Conservation (phyloP, 2,113 vertebrate genomes). For the Poeciliopsis retropinna region DNA sequence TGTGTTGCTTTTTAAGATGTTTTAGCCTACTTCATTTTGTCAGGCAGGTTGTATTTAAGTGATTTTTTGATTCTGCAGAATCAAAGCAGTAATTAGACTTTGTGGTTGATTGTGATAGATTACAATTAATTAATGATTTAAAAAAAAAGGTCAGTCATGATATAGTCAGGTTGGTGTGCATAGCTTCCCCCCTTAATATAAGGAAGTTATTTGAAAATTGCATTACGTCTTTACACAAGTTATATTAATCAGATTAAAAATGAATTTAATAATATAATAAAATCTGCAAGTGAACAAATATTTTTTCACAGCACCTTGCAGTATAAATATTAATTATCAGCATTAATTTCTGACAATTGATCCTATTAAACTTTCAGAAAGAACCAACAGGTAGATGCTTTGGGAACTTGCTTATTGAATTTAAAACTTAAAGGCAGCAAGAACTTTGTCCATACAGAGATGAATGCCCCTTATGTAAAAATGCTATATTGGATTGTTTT, state of each 20-base stretch:
- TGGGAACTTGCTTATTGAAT: not conserved
- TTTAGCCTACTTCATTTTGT: not conserved
- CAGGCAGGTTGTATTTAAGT: not conserved
- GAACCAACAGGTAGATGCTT: not conserved
- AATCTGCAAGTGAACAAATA: not conserved
- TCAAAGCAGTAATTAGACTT: no score
- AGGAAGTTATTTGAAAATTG: not conserved
- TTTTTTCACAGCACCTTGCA: not conserved
- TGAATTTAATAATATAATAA: not conserved
- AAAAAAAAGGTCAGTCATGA: not conserved
- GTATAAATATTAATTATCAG: not conserved
- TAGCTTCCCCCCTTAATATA: not conserved
- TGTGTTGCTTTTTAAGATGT: not conserved
- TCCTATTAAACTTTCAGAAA: not conserved
- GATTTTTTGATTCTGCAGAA: no score
- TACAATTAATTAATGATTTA: no score
- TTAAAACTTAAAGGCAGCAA: not conserved
- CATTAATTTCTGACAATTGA: not conserved
- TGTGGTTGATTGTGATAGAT: no score
- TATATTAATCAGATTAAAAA: no score
- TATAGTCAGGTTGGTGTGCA: not conserved
- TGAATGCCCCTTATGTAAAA: no score
- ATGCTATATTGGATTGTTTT: not conserved
- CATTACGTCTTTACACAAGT: no score
- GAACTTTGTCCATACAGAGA: not conserved